Base-by-base conservation (phyloP, 2,113 vertebrate species). In the Blennius ocellaris region DNA sequence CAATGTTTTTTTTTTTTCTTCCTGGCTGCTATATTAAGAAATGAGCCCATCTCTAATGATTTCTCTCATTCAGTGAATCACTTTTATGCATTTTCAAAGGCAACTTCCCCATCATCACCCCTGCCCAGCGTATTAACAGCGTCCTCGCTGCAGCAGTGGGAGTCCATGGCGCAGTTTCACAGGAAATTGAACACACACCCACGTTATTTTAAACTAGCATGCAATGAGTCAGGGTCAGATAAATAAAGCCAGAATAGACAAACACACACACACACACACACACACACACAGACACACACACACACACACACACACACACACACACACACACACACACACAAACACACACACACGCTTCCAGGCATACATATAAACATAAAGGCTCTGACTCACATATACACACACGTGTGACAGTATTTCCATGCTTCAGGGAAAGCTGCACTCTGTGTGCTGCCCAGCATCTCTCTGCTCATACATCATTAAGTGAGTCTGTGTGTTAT, bases 81-180 rank as follows among this genome's bases (percentile, higher is more conserved):
- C 59, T 78, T 80, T 76, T 75, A 59, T 81, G 72, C 58, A 76
- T 71, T 86, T 89, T 86, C 74, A 83, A 75, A 79, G 78, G 52
- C 65, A 55, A 58, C 76, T 48, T 69, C 55, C 84, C 78, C 75
- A 74, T 82, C 69, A 71, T 58, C 45, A 76, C 48, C 30, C n/a
- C 53, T 62, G 69, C 47, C 47, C 45, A 37, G 67, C 39, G 60
- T 68, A 77, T 75, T 79, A 79, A 45, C 71, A 80, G 15, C 69
- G 61, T 67, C 47, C 58, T 74, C 57, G 86, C 68, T 53, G 68
- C 76, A 56, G 62, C 47, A 8, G 39, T 11, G 39, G 57, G 76
- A 82, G 63, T 73, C 74, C 60, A 55, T 78, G 62, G 30, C 43
- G 36, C n/a, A 47, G 38, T 80, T 77, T 73, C 62, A 63, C 69